Evolutionary conservation across 1,140 invertebrate species (phyloP), one percentile per base, ranked within the genome.

Genomic region (Drusus annulatus): DNA sequence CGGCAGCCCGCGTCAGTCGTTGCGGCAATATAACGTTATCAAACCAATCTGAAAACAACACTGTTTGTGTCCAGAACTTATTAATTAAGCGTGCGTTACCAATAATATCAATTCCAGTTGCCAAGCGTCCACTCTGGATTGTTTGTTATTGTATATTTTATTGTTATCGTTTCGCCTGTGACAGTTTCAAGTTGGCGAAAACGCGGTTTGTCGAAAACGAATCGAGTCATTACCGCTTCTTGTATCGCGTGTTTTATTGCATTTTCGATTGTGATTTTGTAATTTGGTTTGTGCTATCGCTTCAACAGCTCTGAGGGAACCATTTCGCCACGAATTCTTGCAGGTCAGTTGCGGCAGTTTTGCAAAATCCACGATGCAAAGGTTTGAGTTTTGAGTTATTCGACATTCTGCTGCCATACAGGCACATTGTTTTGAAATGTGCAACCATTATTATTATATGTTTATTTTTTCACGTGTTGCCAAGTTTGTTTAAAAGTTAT

Each of bases 331-430:
- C 13, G 13, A 56, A 19, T 56, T 56, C 54, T 56, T 56, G 21
- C 54, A 56, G 54, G 54, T 56, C 21, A 56, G 54, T 56, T 56
- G 54, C 54, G 54, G 52, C n/a, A 56, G 13, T n/a, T n/a, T n/a
- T n/a, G n/a, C n/a, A n/a, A n/a, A n/a, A n/a, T n/a, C n/a, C n/a
- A 45, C 36, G 8, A 56, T 56, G 54, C 54, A 21, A 56, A 56
- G 54, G 54, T 56, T 21, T 56, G 36, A 56, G 0, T 19, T 56
- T 56, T 56, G 54, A 56, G n/a, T 56, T 56, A 17, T 56, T 19
- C 52, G 16, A 56, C 19, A 17, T 19, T 56, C 19, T 56, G 8
- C 19, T 56, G 52, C 16, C 52, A 4, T 56, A 45, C 36, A 13
- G 36, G 36, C 36, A 45, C 36, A 45, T 45, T 45, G 36, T 45